phyloP scores from a whole-genome alignment of 1,140 invertebrate genomes.

The Schlechtendalia chinensis region DNA sequence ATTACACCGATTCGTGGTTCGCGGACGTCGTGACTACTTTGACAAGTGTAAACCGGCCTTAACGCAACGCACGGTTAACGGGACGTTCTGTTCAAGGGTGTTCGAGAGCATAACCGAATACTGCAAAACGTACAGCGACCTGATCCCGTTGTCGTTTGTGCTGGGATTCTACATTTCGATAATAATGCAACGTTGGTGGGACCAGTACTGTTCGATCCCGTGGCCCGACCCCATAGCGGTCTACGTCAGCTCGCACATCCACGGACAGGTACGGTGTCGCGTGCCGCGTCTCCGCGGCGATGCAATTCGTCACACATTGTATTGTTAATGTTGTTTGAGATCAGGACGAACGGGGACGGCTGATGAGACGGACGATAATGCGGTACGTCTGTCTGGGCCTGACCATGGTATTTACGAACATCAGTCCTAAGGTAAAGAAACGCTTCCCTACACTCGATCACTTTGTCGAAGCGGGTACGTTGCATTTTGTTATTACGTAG shows the following conservation, averaged over 20 bases:
- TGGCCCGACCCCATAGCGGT: constrained; percentile 82
- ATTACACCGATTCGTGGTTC: too few species aligned
- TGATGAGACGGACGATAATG: constrained; percentile 84
- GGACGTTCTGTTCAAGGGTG: constrained; percentile 57
- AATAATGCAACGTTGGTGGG: constrained; percentile 92
- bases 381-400: constrained; percentile 79
- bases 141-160: constrained; percentile 75
- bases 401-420: constrained; percentile 77
- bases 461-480: constrained; percentile 72
- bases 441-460: constrained; percentile 86
- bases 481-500: too few species aligned
- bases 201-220: constrained; percentile 75
- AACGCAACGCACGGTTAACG: too few species aligned
- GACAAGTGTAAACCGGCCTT: too few species aligned
- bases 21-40: too few species aligned
- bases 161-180: constrained; percentile 79
- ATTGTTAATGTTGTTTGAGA: too few species aligned
- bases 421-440: constrained; percentile 86
- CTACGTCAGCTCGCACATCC: constrained; percentile 75
- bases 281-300: too few species aligned
- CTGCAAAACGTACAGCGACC: constrained; percentile 73
- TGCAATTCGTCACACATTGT: neutral
- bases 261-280: constrained; percentile 60
- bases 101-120: constrained; percentile 78
- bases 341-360: constrained; percentile 77